These are phyloP conservation scores for Peromyscus leucopus DNA, from an alignment of 2,113 vertebrate species.

Conservation along the genomic window DNA sequence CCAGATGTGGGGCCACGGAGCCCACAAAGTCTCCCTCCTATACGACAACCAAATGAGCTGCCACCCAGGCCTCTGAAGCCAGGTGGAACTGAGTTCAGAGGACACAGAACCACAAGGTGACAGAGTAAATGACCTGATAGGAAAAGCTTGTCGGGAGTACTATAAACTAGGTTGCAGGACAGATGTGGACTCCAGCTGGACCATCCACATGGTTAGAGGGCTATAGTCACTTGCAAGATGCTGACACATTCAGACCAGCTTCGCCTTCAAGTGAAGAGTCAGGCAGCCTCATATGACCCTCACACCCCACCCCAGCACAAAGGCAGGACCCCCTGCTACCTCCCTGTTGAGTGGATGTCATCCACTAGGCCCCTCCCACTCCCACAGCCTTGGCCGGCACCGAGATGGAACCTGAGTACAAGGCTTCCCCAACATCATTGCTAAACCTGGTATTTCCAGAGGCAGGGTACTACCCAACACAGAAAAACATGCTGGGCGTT, in stretches of 20 bases:
- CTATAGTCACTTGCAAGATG: not conserved
- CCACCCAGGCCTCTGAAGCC: not conserved
- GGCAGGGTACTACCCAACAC: rapidly evolving
- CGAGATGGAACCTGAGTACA: not conserved
- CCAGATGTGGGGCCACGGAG: not conserved
- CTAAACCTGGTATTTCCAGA: not conserved
- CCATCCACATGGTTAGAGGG: not conserved
- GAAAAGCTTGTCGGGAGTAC: not conserved
- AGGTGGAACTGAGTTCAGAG: not conserved
- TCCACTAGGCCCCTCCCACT: no score
- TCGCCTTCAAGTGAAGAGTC: not conserved
- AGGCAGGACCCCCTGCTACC: no score
- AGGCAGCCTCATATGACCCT: not conserved
- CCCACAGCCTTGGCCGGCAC: rapidly evolving
- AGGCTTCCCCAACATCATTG: rapidly evolving
- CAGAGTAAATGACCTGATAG: not conserved
- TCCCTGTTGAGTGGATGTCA: no score
- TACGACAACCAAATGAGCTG: not conserved
- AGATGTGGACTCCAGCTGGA: not conserved
- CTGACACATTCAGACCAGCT: rapidly evolving
- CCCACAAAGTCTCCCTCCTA: not conserved
- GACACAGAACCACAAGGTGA: not conserved
- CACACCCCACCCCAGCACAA: not conserved
- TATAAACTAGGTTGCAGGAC: rapidly evolving
- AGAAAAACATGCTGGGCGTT: not conserved